phyloP scores from a whole-genome alignment of 2,888 invertebrate species.

The Hirtodrosophila cameraria region DNA sequence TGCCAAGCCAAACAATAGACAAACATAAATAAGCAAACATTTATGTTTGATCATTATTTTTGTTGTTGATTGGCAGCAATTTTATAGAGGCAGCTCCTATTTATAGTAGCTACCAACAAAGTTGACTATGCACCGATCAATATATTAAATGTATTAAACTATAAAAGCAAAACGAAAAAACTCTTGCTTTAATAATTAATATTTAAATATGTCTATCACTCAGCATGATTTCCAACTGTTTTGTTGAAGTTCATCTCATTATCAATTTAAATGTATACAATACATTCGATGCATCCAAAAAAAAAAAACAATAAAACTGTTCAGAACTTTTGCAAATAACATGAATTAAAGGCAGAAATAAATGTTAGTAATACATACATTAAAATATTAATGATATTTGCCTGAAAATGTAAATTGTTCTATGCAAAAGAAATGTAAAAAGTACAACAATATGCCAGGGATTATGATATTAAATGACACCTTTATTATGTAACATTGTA shows the following conservation, averaged over 20 bases:
- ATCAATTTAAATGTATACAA: neutral
- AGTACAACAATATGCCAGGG: constrained; percentile 21
- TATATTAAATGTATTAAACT: neutral
- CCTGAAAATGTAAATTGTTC: constrained; percentile 18
- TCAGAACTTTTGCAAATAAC: constrained; percentile 1
- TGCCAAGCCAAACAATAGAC: constrained; percentile 33
- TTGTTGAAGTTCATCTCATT: constrained; percentile 1
- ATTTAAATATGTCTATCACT: neutral
- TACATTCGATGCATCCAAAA: neutral
- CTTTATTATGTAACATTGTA: constrained; percentile 1
- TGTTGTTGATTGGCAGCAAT: constrained; percentile 22
- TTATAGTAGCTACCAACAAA: constrained; percentile 5
- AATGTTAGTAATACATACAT: constrained; percentile 6
- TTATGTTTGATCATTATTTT: constrained; percentile 17
- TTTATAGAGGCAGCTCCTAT: constrained; percentile 2
- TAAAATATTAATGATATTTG: constrained; percentile 4
- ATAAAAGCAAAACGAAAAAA: neutral
- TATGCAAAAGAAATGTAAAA: constrained; percentile 2
- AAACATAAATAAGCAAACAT: constrained; percentile 18
- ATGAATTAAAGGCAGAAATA: neutral
- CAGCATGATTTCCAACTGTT: neutral
- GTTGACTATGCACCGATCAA: constrained; percentile 13
- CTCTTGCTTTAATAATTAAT: constrained; percentile 5
- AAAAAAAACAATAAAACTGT: neutral
- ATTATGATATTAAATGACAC: constrained; percentile 23